A percentile compares a stretch with the other conserved stretches of the same genome.
Conservation (phyloP, 2,113 vertebrate genomes). For the Pollimyrus isidori region DNA sequence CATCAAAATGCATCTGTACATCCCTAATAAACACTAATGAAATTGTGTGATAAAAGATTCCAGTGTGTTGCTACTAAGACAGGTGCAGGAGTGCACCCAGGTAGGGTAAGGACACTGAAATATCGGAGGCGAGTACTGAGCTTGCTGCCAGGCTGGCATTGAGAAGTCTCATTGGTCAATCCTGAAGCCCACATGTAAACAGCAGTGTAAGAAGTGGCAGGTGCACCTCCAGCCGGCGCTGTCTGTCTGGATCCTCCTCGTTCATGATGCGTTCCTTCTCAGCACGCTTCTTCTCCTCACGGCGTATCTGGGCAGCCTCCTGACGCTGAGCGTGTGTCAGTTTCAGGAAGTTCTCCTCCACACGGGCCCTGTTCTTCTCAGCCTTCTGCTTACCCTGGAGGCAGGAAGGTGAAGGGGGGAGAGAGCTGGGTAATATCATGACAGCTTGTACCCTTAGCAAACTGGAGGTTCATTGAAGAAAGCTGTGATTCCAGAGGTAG, state of each 20-base stretch:
- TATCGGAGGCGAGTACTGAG: neutral
- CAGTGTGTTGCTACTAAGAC: too few species aligned
- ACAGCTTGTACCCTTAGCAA: neutral
- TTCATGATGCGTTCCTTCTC: slow-evolving; percentile 99
- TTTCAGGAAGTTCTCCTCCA: slow-evolving; percentile 97
- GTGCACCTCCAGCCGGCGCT: slow-evolving; percentile 84
- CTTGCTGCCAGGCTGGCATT: neutral
- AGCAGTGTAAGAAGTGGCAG: neutral
- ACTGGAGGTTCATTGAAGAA: neutral
- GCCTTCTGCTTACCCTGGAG: slow-evolving; percentile 89
- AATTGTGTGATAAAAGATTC: neutral
- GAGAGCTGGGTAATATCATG: neutral
- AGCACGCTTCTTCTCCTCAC: slow-evolving; percentile 92
- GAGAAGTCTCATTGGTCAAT: neutral
- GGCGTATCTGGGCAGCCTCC: slow-evolving; percentile 88
- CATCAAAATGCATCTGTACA: neutral
- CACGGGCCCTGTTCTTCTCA: slow-evolving; percentile 87
- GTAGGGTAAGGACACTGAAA: neutral
- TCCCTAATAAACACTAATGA: neutral
- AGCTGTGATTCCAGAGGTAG: neutral
- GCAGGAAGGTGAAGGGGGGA: neutral
- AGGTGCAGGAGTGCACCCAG: too few species aligned
- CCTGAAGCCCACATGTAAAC: neutral
- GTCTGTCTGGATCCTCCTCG: slow-evolving; percentile 93
- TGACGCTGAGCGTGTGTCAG: slow-evolving; percentile 91